Conservation (phyloP, 2,113 vertebrate species). For the Cryptotis parvus region DNA sequence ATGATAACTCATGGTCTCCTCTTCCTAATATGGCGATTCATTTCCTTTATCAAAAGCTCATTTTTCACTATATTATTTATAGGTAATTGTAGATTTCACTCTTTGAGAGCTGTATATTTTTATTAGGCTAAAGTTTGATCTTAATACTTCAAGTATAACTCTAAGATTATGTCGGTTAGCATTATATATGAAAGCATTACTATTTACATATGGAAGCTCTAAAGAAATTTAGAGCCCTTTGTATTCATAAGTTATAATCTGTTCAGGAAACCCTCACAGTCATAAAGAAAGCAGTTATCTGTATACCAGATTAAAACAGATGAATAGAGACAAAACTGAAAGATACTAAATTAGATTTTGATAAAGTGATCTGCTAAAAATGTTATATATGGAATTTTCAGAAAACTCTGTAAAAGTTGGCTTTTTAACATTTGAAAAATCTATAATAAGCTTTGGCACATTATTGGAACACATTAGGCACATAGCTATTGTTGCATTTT, state of each 20-base stretch:
- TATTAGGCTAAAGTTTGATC: slow-evolving; percentile 27
- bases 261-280: not conserved
- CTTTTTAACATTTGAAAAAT: not conserved
- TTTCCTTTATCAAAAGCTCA: not conserved
- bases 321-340: not conserved
- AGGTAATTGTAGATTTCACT: slow-evolving; percentile 12
- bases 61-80: slow-evolving; percentile 33
- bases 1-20: no score
- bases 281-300: not conserved
- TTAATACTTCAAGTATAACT: slow-evolving; percentile 43
- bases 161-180: not conserved
- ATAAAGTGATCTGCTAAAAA: not conserved
- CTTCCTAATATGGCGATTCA: no score
- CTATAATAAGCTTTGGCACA: not conserved
- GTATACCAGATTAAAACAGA: not conserved
- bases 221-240: not conserved
- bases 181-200: not conserved
- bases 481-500: slow-evolving; percentile 2
- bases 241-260: not conserved
- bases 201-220: not conserved
- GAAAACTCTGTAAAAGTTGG: not conserved
- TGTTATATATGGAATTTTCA: not conserved
- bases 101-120: slow-evolving; percentile 1
- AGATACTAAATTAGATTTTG: not conserved
- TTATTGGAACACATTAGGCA: not conserved